These are phyloP conservation scores for Ormia ochracea DNA, from an alignment of 2,888 invertebrate genomes.

Conservation along the genomic window DNA sequence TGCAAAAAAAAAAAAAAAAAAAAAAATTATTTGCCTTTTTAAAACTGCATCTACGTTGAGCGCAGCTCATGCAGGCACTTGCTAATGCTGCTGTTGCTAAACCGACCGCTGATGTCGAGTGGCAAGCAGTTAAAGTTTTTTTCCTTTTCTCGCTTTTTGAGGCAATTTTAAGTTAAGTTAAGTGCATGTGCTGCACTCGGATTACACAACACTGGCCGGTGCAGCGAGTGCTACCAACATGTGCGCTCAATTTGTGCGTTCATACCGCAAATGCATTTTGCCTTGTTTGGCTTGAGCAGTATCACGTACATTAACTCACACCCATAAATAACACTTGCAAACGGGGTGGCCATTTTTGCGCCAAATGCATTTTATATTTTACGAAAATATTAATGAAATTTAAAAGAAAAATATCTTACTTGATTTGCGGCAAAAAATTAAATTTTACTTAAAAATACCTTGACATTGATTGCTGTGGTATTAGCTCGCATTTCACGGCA, in stretches of 20 bases:
- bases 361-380: too few relatives aligned
- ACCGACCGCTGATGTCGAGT: constrained; percentile 21
- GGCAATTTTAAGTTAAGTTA: neutral
- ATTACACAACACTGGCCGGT: neutral
- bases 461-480: too few relatives aligned
- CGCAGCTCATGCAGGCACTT: neutral
- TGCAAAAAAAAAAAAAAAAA: neutral
- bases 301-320: neutral
- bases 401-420: too few relatives aligned
- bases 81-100: constrained; percentile 19
- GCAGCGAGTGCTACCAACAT: constrained; percentile 55
- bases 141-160: neutral
- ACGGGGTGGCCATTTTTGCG: too few relatives aligned
- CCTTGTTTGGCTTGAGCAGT: constrained; percentile 54
- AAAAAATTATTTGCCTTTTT: constrained; percentile 4
- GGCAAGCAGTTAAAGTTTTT: neutral
- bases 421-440: too few relatives aligned
- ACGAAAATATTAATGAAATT: too few relatives aligned
- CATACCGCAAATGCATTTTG: constrained; percentile 51
- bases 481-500: too few relatives aligned
- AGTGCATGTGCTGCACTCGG: neutral
- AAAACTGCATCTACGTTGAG: constrained; percentile 5
- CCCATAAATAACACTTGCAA: constrained; percentile 4
- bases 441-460: too few relatives aligned
- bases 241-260: constrained; percentile 64